These are phyloP conservation scores for Macrotrachela quadricornifera DNA, from an alignment of 1,140 invertebrate species.

Conservation along the genomic window DNA sequence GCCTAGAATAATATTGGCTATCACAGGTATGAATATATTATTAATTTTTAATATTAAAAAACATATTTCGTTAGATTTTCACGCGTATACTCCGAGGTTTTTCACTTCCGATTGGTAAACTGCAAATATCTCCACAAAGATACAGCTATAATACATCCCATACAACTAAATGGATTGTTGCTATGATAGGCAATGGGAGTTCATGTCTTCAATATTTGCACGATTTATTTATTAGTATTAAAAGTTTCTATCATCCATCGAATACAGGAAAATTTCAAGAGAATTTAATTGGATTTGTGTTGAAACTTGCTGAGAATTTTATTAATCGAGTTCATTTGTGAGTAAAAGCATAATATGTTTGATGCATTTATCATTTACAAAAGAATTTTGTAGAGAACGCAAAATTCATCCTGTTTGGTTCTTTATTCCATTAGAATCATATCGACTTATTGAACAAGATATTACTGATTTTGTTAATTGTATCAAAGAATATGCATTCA, in stretches of 20 bases:
- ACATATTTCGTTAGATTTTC: constrained; percentile 56
- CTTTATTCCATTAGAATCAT: constrained; percentile 41
- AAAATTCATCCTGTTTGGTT: too few species aligned
- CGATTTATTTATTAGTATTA: constrained; percentile 55
- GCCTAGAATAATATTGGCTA: constrained; percentile 53
- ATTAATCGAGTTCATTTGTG: too few species aligned
- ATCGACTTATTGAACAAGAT: constrained; percentile 53
- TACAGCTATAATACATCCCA: neutral
- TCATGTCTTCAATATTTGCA: constrained; percentile 51
- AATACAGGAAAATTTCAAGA: constrained; percentile 40
- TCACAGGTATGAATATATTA: too few species aligned
- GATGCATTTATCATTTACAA: too few species aligned
- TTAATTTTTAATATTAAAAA: too few species aligned
- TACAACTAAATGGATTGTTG: constrained; percentile 48
- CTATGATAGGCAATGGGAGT: constrained; percentile 34
- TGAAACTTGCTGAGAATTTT: neutral
- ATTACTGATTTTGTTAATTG: constrained; percentile 59
- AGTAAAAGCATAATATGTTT: too few species aligned
- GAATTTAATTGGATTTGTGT: neutral
- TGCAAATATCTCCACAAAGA: constrained; percentile 29
- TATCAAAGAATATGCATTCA: constrained; percentile 44
- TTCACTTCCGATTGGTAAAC: constrained; percentile 54
- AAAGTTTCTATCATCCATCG: constrained; percentile 70
- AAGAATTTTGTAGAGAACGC: too few species aligned
- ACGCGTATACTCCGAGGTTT: constrained; percentile 50